Base-by-base conservation (phyloP, 2,113 vertebrate genomes). In the Lontra canadensis region DNA sequence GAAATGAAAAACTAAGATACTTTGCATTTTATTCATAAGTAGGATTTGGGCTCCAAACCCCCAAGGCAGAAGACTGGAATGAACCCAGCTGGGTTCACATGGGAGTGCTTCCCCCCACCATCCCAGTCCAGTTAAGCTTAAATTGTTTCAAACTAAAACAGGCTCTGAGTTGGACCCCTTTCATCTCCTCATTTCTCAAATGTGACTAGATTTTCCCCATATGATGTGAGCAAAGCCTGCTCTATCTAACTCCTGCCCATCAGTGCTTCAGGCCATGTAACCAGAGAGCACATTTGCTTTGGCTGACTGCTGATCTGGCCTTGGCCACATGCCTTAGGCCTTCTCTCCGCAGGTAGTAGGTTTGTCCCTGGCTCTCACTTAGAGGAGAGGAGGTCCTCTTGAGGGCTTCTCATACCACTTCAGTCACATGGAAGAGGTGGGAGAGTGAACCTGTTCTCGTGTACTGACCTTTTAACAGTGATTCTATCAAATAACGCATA, bases 211-310 rank as follows among this genome's bases (percentile, higher is more conserved):
- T 69, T 31, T 80, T 82, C 34, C 61, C 34, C 67, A 61, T 84
- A 34, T 55, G 23, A n/a, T 94, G 63, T 94, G 90, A 94, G 63
- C 49, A 65, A 71, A 78, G 71, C 81, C 61, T 82, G 47, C 52
- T 83, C 78, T 90, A 71, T 91, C 73, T 90, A 78, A 90, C 29
- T 93, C 23, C 34, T 89, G 90, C 4, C 59, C 69, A 1, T 89
- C 90, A 52, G 29, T 59, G 84, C n/a, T 25, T 7, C 5, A 59
- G 74, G 59, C 84, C 44, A 47, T 88, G 94, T 92, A 95, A 96
- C 84, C 88, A 94, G 84, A 92, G 96, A 92, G 59, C 63, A 84
- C 92, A 71, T 97, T 97, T 97, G 78, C 74, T 90, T 71, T 73
- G 82, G 74, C 63, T 97, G 90, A 89, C 83, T 97, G 92, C 95